phyloP scores from a whole-genome alignment of 2,888 invertebrate species.

The Listrodromus nycthemerus region DNA sequence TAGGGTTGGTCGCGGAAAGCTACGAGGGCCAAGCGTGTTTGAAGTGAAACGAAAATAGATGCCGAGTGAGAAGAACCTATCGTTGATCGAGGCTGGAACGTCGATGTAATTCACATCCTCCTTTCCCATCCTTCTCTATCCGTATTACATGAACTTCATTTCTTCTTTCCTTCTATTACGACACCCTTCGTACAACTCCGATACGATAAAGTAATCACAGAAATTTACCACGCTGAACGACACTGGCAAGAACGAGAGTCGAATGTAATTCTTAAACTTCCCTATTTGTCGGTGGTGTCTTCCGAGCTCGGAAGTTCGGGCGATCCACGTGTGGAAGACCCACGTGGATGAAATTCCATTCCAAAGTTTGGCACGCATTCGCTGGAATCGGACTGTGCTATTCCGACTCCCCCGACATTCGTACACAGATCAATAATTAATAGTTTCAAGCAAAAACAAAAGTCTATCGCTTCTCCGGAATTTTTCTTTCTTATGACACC shows the following conservation, averaged over 20 bases:
- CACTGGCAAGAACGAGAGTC: not conserved
- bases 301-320: not conserved
- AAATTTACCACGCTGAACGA: not conserved
- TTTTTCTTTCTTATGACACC: too few species aligned
- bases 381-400: not conserved
- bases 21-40: constrained; percentile 74
- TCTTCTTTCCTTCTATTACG: not conserved
- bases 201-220: not conserved
- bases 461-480: too few species aligned
- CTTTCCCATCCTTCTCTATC: not conserved
- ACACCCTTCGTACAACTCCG: too few species aligned
- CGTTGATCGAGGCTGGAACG: constrained; percentile 47
- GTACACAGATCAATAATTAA: too few species aligned
- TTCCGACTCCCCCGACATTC: too few species aligned
- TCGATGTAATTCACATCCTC: constrained; percentile 48
- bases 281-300: not conserved
- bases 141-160: not conserved
- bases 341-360: constrained; percentile 68
- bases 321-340: constrained; percentile 72
- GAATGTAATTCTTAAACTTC: not conserved
- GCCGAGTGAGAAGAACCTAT: constrained; percentile 66
- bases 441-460: too few species aligned
- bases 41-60: constrained; percentile 82
- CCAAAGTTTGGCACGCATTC: constrained; percentile 22
- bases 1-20: constrained; percentile 81